Percentiles rank a stretch among this genome's conserved stretches.
phyloP scores from a whole-genome alignment of 1,140 invertebrate species.

The Micrasema longulum region DNA sequence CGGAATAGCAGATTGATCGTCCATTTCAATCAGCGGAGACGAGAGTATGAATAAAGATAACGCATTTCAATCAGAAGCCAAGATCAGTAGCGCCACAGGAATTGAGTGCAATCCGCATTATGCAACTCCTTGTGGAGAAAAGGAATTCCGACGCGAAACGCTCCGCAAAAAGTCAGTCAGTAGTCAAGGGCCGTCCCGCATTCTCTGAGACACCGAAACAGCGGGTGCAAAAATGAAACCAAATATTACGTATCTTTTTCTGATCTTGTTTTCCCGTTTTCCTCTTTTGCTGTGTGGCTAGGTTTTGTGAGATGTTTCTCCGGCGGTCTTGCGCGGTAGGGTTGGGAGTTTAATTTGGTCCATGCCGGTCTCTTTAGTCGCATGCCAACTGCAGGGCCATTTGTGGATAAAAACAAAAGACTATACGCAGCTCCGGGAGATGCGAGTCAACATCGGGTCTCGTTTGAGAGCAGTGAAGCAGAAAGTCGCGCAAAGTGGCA shows the following conservation, averaged over 20 bases:
- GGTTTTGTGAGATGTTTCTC: not conserved
- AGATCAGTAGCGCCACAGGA: not conserved
- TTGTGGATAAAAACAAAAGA: conserved; percentile 33
- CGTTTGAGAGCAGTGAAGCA: conserved; percentile 6
- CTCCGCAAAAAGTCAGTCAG: conserved; percentile 26
- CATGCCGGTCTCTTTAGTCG: conserved; percentile 12
- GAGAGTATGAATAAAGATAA: not conserved
- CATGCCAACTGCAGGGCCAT: conserved; percentile 33
- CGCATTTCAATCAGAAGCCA: conserved; percentile 5
- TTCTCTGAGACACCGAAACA: not conserved
- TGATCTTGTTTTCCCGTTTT: not conserved
- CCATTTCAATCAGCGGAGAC: conserved; percentile 5
- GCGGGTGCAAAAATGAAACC: not conserved
- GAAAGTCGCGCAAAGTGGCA: conserved; percentile 13
- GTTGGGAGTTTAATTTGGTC: conserved; percentile 27
- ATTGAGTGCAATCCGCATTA: conserved; percentile 15
- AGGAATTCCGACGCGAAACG: conserved; percentile 18
- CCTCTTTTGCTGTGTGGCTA: conserved; percentile 1
- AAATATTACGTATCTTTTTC: not conserved
- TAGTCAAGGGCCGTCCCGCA: conserved; percentile 10
- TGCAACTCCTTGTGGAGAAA: conserved; percentile 9
- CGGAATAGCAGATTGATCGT: not conserved
- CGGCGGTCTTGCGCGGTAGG: not conserved
- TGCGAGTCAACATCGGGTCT: conserved; percentile 15
- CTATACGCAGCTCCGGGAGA: conserved; percentile 1